These are phyloP conservation scores for Leucoraja ocellata DNA, from an alignment of 2,797 vertebrate genomes.

Conservation along the genomic window DNA sequence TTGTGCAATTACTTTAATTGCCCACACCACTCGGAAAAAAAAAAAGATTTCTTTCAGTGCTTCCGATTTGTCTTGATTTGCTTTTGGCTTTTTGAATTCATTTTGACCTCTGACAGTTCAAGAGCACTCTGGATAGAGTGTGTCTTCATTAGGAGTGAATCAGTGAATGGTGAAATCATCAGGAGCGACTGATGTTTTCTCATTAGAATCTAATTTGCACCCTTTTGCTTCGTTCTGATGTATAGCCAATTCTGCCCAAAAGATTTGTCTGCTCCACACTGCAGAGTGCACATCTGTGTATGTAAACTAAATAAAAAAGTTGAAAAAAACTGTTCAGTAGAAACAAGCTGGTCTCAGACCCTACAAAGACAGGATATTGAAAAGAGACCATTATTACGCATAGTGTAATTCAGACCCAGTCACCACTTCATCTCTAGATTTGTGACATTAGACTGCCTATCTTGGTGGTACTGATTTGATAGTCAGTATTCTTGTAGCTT, in stretches of 20 bases:
- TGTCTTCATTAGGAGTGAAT: conserved; percentile 72
- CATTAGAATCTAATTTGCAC: conserved; percentile 65
- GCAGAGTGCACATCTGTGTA: conserved; percentile 44
- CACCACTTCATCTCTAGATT: conserved; percentile 14
- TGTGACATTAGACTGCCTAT: background rate
- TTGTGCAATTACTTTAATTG: conserved; percentile 70
- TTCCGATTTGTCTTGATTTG: conserved; percentile 58
- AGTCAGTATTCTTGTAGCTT: background rate
- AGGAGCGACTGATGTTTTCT: conserved; percentile 62
- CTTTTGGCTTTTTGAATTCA: conserved; percentile 50
- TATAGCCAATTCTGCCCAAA: conserved; percentile 48
- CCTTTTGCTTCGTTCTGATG: conserved; percentile 54
- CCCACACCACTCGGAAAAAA: conserved; percentile 51
- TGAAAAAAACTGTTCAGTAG: background rate
- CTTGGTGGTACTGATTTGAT: background rate
- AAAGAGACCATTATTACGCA: background rate
- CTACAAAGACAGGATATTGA: background rate
- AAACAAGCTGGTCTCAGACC: background rate
- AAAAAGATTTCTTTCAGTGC: conserved; percentile 46
- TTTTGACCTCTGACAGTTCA: conserved; percentile 68
- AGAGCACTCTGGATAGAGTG: conserved; percentile 53
- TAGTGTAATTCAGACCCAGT: background rate
- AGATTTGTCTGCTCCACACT: conserved; percentile 50
- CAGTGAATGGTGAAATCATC: conserved; percentile 62
- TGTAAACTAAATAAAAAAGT: conserved; percentile 25